Conservation (phyloP, 2,888 invertebrate species). For the Campoplex nolae region DNA sequence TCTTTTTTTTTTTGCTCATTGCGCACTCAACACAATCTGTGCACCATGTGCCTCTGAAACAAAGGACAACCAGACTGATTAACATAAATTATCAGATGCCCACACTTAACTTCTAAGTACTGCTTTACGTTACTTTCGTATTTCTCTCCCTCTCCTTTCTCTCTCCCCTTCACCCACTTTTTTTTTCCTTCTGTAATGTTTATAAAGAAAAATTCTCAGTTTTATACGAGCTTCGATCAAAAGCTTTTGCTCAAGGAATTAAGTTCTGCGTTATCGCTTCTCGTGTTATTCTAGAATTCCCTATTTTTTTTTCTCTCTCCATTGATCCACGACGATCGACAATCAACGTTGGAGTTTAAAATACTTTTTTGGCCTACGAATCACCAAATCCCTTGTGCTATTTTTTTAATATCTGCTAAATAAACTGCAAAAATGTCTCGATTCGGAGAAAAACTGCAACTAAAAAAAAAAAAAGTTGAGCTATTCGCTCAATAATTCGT, state of each 20-base stretch:
- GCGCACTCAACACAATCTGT: slow-evolving; percentile 84
- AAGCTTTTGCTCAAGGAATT: not conserved
- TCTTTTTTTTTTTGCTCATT: slow-evolving; percentile 78
- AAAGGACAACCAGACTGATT: slow-evolving; percentile 87
- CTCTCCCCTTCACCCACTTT: slow-evolving; percentile 42
- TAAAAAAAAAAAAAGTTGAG: not conserved
- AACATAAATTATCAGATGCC: slow-evolving; percentile 83
- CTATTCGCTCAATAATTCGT: slow-evolving; percentile 1
- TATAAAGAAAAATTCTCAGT: slow-evolving; percentile 74
- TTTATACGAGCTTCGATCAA: slow-evolving; percentile 64
- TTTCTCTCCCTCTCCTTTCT: slow-evolving; percentile 54
- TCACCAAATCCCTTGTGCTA: not conserved
- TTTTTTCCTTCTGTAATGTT: slow-evolving; percentile 28
- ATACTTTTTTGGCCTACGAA: not conserved
- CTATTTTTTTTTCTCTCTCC: not conserved
- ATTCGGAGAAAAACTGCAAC: not conserved
- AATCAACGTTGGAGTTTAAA: not conserved
- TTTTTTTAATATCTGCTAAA: too few relatives aligned
- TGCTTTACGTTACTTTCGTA: slow-evolving; percentile 59
- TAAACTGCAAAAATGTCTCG: not conserved
- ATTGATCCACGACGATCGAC: not conserved
- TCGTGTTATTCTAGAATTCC: not conserved
- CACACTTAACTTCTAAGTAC: slow-evolving; percentile 76
- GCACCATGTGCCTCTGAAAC: slow-evolving; percentile 94
- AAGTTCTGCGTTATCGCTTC: not conserved